These are phyloP conservation scores for Phylloscopus trochiloides DNA, from an alignment of 2,113 vertebrate genomes.

Conservation along the genomic window DNA sequence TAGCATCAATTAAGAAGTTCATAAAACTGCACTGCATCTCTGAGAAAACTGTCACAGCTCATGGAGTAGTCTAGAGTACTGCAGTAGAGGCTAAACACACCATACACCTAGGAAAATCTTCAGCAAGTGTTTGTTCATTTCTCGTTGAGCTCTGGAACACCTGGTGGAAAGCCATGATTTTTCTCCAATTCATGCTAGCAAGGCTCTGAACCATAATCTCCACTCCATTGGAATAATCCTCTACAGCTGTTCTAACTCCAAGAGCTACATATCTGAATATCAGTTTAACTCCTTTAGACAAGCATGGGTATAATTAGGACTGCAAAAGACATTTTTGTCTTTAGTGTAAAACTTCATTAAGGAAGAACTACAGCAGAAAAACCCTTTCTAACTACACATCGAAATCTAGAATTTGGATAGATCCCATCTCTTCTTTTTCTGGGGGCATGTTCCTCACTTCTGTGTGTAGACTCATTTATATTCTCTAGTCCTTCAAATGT, in stretches of 20 bases:
- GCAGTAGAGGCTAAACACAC: background rate
- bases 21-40: background rate
- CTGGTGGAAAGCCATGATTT: background rate
- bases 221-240: background rate
- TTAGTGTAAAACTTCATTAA: background rate
- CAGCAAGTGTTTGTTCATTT: background rate
- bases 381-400: background rate
- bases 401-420: background rate
- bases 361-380: background rate
- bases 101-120: background rate
- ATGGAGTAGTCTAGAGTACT: background rate
- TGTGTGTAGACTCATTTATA: background rate
- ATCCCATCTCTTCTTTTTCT: background rate
- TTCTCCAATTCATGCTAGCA: background rate
- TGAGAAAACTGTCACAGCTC: background rate
- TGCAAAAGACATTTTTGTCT: background rate
- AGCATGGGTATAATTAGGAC: background rate
- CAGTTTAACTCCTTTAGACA: background rate
- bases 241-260: background rate
- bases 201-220: background rate
- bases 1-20: background rate
- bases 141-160: background rate
- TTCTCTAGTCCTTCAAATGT: background rate
- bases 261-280: background rate
- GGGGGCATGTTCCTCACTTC: background rate